Conservation (phyloP, 2,113 vertebrate species). For the Oreochromis niloticus region DNA sequence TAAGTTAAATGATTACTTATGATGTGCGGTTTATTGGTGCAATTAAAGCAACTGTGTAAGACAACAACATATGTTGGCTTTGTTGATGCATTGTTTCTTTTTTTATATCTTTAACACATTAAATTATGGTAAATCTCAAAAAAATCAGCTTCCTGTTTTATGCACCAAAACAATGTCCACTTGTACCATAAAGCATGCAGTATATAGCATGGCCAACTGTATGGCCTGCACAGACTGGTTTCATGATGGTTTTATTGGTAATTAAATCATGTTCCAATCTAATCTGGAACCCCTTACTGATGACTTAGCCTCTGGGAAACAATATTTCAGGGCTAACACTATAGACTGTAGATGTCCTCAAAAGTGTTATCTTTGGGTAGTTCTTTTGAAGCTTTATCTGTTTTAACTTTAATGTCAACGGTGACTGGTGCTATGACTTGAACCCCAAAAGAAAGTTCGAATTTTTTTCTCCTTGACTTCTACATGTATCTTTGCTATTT, state of each 20-base stretch:
- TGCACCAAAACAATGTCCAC: neutral
- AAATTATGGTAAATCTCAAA: neutral
- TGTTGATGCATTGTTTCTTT: neutral
- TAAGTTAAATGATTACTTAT: slow-evolving; percentile 23
- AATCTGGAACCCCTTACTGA: neutral
- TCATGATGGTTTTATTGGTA: neutral
- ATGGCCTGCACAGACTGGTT: neutral
- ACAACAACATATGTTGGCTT: neutral
- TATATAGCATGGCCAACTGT: neutral
- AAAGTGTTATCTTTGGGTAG: neutral
- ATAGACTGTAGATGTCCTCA: neutral
- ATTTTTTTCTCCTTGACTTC: neutral
- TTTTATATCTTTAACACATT: neutral
- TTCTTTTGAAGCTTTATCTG: neutral
- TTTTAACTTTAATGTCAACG: neutral
- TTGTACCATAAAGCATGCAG: neutral
- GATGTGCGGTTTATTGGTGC: neutral
- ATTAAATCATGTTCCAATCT: neutral
- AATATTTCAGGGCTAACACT: neutral
- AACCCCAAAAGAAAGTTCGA: neutral
- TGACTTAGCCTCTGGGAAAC: neutral
- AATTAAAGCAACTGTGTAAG: neutral
- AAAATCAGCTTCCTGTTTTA: neutral
- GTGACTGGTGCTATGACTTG: neutral
- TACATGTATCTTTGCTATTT: neutral